Evolutionary conservation across 2,797 vertebrate species (phyloP), one percentile per base, ranked within the genome.

Genomic region (Hipposideros larvatus): DNA sequence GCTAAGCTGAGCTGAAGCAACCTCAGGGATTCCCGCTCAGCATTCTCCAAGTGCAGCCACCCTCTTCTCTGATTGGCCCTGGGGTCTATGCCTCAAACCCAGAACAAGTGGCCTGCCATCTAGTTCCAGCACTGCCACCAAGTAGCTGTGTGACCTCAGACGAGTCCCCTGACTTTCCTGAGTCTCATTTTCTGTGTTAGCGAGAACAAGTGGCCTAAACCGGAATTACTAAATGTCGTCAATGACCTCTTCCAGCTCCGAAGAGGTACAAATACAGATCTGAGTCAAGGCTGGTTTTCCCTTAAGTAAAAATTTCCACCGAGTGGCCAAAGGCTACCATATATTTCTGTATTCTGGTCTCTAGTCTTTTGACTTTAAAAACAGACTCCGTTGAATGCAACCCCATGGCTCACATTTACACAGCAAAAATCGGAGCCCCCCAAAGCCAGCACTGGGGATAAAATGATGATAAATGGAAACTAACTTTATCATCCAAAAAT

Each of bases 391-490:
- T 14, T 93, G 57, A 85, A 53, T 57, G 57, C 16, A 89, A 43
- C 13, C 61, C 94, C 86, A 5, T 26, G 88, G 87, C 85, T 95
- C 61, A 91, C 79, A 91, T 84, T 85, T 59, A 19, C 19, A 83
- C 19, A 48, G 96, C 84, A 79, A 92, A 90, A 90, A 37, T 70
- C 93, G 85, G 86, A 91, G 79, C 53, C 21, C 53, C 51, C 51
- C 65, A 82, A 66, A 92, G 63, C 86, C 75, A 94, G 95, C 48
- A 4, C 88, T 66, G 22, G 92, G 92, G 79, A 92, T 91, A 94
- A 91, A 91, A 96, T 93, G 80, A 97, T 96, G 92, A 96, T 92
- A 96, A 96, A 97, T 97, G 96, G 86, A 97, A 97, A 96, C 86
- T 46, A 97, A 83, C 95, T 95, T 97, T 97, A 96, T 94, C 96